These are phyloP conservation scores for Drosophila infuscata DNA, from an alignment of 2,888 invertebrate genomes.

Conservation along the genomic window DNA sequence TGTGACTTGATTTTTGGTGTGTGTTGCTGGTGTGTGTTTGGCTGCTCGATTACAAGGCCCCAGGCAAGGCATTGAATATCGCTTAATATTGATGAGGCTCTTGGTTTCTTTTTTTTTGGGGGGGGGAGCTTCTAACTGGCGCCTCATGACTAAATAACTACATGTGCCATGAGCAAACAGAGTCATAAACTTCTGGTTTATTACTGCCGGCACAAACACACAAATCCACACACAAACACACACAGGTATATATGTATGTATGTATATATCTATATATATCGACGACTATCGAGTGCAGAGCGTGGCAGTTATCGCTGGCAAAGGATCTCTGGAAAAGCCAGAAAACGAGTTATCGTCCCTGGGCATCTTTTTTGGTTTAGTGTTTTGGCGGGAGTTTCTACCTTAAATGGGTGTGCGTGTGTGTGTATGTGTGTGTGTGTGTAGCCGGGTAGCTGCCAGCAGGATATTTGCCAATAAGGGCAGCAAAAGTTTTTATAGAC, in stretches of 20 bases:
- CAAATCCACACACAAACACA: slow-evolving; percentile 7
- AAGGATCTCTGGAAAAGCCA: slow-evolving; percentile 59
- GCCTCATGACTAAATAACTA: slow-evolving; percentile 57
- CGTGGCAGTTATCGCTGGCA: slow-evolving; percentile 49
- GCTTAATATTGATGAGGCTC: slow-evolving; percentile 75
- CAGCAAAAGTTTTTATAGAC: slow-evolving; percentile 77
- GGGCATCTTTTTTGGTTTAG: slow-evolving; percentile 60
- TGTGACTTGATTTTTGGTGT: slow-evolving; percentile 62
- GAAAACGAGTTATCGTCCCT: slow-evolving; percentile 48
- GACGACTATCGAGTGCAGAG: slow-evolving; percentile 39
- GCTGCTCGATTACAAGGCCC: slow-evolving; percentile 64
- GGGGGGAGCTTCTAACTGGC: slow-evolving; percentile 23
- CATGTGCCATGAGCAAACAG: slow-evolving; percentile 73
- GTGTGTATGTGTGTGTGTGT: slow-evolving; percentile 10
- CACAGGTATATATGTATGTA: background rate
- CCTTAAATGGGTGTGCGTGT: slow-evolving; percentile 47
- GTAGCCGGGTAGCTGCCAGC: slow-evolving; percentile 66
- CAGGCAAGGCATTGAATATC: slow-evolving; percentile 65
- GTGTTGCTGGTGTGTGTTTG: slow-evolving; percentile 20
- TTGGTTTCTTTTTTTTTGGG: background rate
- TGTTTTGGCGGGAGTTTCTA: slow-evolving; percentile 50
- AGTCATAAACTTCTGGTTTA: slow-evolving; percentile 76
- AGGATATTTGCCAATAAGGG: slow-evolving; percentile 80
- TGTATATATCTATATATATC: slow-evolving; percentile 30
- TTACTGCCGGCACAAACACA: slow-evolving; percentile 46